phyloP scores from a whole-genome alignment of 2,113 vertebrate species.

The Gallinago jamesoni region DNA sequence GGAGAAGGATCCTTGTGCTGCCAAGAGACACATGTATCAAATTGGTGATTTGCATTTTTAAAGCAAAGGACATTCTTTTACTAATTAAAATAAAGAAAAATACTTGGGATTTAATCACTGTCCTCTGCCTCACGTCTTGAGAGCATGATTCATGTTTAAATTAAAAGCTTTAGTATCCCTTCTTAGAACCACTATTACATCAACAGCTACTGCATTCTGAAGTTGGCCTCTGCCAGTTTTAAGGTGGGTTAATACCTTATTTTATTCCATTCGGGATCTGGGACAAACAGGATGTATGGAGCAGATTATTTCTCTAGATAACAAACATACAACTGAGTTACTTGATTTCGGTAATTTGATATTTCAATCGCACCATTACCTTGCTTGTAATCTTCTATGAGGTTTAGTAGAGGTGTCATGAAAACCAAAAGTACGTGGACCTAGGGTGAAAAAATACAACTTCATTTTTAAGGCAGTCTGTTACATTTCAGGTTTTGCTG shows the following conservation, averaged over 20 bases:
- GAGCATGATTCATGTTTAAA: conserved; percentile 34
- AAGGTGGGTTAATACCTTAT: not conserved
- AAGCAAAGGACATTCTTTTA: not conserved
- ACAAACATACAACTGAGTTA: not conserved
- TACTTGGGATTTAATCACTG: conserved; percentile 24
- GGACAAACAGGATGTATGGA: not conserved
- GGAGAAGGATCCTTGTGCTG: conserved; percentile 1
- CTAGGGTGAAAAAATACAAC: not conserved
- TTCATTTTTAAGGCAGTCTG: conserved; percentile 3
- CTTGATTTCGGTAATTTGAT: not conserved
- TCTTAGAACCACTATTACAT: not conserved
- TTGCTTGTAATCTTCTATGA: not conserved
- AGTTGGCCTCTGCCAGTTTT: not conserved
- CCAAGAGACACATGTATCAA: conserved; percentile 1
- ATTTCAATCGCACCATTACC: not conserved
- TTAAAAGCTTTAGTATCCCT: not conserved
- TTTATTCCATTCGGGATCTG: not conserved
- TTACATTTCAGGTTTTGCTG: not conserved
- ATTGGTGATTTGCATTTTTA: conserved; percentile 7
- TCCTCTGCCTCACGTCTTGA: not conserved
- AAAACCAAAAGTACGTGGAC: not conserved
- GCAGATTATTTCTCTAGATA: not conserved
- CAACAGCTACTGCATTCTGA: not conserved
- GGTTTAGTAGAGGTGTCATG: not conserved
- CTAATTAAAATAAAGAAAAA: conserved; percentile 35